These are phyloP conservation scores for Hylyphantes graminicola DNA, from an alignment of 1,140 invertebrate species.

Conservation along the genomic window DNA sequence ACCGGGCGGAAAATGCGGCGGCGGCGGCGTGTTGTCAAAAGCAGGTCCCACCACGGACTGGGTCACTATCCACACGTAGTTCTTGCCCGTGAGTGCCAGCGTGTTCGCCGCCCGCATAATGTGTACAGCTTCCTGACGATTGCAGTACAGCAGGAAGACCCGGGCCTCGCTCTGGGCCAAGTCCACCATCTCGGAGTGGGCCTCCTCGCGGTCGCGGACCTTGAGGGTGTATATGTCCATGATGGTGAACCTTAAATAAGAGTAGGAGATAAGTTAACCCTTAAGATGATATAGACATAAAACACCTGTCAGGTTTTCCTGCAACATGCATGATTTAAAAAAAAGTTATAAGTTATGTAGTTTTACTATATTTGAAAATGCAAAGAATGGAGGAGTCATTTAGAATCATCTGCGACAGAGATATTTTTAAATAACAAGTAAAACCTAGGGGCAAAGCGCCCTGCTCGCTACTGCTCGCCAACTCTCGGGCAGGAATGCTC, in stretches of 20 bases:
- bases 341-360: too few species aligned
- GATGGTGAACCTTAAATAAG: conserved; percentile 58
- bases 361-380: too few species aligned
- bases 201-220: conserved; percentile 43
- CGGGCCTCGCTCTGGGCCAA: conserved; percentile 90
- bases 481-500: too few species aligned
- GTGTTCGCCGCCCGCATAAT: conserved; percentile 85
- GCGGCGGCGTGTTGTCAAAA: conserved; percentile 70
- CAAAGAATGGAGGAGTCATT: too few species aligned
- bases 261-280: background rate
- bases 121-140: conserved; percentile 83
- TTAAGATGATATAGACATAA: too few species aligned
- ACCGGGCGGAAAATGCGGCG: conserved; percentile 87
- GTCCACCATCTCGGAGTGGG: conserved; percentile 67
- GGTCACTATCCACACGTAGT: conserved; percentile 98
- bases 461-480: too few species aligned
- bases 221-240: conserved; percentile 62
- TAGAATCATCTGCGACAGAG: too few species aligned
- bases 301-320: too few species aligned
- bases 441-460: too few species aligned
- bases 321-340: too few species aligned
- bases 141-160: conserved; percentile 93
- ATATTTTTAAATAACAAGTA: too few species aligned
- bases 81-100: conserved; percentile 89
- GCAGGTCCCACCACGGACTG: conserved; percentile 86